phyloP scores from a whole-genome alignment of 2,888 invertebrate species.

The Leptinotarsa juncta region DNA sequence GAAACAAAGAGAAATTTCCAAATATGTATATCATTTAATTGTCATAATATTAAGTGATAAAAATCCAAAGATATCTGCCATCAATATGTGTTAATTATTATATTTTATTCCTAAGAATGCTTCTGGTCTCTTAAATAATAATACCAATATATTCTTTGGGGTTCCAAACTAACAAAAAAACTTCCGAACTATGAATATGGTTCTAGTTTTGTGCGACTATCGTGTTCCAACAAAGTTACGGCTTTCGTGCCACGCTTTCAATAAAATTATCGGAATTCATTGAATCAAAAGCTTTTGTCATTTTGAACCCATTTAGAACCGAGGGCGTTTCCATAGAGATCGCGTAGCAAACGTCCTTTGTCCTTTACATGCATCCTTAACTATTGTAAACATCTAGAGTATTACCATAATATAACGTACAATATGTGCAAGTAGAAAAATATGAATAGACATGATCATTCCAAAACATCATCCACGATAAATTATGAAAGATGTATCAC shows the following conservation, averaged over 20 bases:
- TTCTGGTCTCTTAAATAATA: conserved; percentile 55
- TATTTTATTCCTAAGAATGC: conserved; percentile 56
- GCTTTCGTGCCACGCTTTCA: background rate
- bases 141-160: conserved; percentile 34
- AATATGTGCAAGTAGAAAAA: conserved; percentile 67
- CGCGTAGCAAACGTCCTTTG: conserved; percentile 23
- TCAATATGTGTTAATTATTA: conserved; percentile 60
- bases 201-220: too few species aligned
- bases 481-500: conserved; percentile 17
- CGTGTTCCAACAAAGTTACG: background rate
- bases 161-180: conserved; percentile 31
- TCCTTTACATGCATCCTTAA: conserved; percentile 21
- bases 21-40: conserved; percentile 65
- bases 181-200: background rate
- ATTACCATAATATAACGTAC: conserved; percentile 57
- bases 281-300: conserved; percentile 32
- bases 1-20: conserved; percentile 51
- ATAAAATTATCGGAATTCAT: background rate
- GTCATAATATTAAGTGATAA: conserved; percentile 64
- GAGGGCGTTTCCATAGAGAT: conserved; percentile 32
- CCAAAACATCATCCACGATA: conserved; percentile 39
- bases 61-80: conserved; percentile 63
- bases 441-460: conserved; percentile 58
- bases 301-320: conserved; percentile 29
- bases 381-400: conserved; percentile 46